Base-by-base conservation (phyloP, 2,797 vertebrate genomes). In the Dendrocincla tyrannina region DNA sequence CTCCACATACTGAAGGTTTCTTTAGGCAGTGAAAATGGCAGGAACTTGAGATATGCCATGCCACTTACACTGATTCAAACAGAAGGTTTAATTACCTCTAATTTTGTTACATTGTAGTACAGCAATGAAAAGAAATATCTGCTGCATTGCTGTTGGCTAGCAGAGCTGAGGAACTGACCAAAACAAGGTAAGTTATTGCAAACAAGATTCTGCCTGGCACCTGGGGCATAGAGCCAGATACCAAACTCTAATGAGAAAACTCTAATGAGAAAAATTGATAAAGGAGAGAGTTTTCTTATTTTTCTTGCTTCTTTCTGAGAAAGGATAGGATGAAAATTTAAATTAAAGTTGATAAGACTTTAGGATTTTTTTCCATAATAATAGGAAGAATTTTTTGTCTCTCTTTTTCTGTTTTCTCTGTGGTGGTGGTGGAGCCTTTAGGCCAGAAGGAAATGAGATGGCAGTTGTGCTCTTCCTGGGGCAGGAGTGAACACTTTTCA, bases 31-130 rank as follows among this genome's bases (percentile, higher is more conserved):
- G 32, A 93, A 83, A 93, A 37, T 35, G 8, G 8, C 44, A 85
- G 55, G 47, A 75, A 41, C 41, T 79, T 89, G 74, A 82, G 32
- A 66, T 47, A 58, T 22, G 44, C 63, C 27, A 53, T 64, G 32
- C 20, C 37, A 53, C 52, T 78, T 81, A 49, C 0, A 3, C 39
- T 85, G 67, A 94, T 93, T 84, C 73, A 69, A 55, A 46, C 69
- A 27, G 77, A 84, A 86, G 49, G n/a, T 84, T 94, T 93, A 94
- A 91, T 94, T 91, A 63, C 63, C 55, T 55, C 55, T 85, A 76
- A 96, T 78, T 86, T 88, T 84, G 32, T 93, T 95, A 76, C 23
- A 39, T 15, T 3, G 1, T 55, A 86, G n/a, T 75, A 55, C 35
- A 73, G 32, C 28, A 78, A 59, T 28, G 22, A 24, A 52, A 84